Conservation (phyloP, 2,113 vertebrate genomes). For the Spea multiplicata region DNA sequence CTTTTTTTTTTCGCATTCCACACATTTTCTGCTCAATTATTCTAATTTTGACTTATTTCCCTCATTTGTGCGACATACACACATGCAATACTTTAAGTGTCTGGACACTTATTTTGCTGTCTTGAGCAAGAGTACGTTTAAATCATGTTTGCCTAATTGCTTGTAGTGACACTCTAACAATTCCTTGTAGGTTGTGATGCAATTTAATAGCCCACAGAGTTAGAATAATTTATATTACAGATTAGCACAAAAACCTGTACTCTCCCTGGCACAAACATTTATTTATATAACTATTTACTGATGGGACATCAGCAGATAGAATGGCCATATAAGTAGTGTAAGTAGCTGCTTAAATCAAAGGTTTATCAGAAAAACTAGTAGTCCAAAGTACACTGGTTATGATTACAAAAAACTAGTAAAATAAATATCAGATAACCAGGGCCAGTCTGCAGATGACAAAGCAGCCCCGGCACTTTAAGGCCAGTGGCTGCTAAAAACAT, state of each 20-base stretch:
- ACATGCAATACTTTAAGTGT: not conserved
- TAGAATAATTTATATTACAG: not conserved
- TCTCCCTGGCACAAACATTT: no score
- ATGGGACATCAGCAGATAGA: no score
- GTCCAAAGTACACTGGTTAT: no score
- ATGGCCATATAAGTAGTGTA: no score
- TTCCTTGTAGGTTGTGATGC: not conserved
- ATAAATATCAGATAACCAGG: no score
- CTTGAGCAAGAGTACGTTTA: not conserved
- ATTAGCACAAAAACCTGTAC: not conserved
- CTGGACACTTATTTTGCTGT: not conserved
- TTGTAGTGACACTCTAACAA: not conserved
- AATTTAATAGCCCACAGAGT: not conserved
- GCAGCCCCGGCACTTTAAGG: no score
- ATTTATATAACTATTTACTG: no score
- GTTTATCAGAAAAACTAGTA: no score
- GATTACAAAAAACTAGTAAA: no score
- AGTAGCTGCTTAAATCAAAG: no score
- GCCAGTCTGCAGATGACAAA: no score
- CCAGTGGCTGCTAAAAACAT: no score
- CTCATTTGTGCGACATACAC: not conserved
- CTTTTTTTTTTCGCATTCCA: not conserved
- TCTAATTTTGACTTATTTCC: not conserved
- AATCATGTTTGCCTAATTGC: not conserved
- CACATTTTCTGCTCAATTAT: not conserved